phyloP scores from a whole-genome alignment of 2,113 vertebrate genomes.

The Anthoscopus minutus region DNA sequence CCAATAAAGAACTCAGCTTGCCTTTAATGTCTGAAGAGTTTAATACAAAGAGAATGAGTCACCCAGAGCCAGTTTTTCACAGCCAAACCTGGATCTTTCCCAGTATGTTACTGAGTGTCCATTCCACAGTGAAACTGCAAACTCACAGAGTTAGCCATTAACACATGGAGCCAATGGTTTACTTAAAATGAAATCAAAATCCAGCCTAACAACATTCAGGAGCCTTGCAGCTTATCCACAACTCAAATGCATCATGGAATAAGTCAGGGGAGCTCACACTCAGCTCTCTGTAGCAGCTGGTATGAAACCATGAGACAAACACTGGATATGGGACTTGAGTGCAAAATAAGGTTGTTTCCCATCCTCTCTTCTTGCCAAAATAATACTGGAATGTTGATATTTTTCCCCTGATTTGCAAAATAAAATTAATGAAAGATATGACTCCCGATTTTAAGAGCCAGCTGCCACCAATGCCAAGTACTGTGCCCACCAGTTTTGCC shows the following conservation, averaged over 20 bases:
- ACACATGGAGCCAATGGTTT: neutral
- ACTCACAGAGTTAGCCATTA: neutral
- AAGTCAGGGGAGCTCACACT: neutral
- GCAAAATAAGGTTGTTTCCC: neutral
- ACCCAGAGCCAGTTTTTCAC: neutral
- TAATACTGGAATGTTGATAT: neutral
- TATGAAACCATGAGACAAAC: neutral
- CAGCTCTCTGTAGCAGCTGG: neutral
- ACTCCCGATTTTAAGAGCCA: neutral
- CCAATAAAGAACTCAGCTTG: neutral
- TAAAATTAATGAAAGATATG: neutral
- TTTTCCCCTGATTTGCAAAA: neutral
- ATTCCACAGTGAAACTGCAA: neutral
- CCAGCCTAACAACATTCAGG: neutral
- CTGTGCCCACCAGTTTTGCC: neutral
- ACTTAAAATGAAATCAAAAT: neutral
- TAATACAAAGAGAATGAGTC: neutral
- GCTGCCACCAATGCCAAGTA: neutral
- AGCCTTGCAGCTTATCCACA: neutral
- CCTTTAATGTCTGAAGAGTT: neutral
- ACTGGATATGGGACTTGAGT: neutral
- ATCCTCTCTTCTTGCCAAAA: neutral
- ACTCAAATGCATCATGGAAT: accelerated
- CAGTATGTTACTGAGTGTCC: neutral
- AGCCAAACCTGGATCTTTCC: neutral